phyloP scores from a whole-genome alignment of 2,888 invertebrate genomes.

The Phymatocera aterrima region DNA sequence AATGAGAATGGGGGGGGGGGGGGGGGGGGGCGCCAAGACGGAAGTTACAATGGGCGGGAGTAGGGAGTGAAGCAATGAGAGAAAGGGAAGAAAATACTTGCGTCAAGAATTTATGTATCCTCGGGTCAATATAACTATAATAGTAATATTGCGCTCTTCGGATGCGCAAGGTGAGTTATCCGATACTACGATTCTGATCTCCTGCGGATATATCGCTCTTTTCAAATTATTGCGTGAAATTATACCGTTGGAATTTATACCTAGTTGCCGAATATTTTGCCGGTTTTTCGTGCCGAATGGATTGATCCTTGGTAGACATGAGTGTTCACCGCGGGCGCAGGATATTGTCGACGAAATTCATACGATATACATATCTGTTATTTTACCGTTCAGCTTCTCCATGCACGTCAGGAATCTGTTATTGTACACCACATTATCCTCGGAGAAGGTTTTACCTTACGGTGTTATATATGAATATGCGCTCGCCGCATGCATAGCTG shows the following conservation, averaged over 20 bases:
- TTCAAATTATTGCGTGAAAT: too few relatives aligned
- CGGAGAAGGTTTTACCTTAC: slow-evolving; percentile 2
- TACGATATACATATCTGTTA: not conserved
- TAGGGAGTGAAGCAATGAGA: not conserved
- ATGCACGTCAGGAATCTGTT: not conserved
- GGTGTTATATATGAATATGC: not conserved
- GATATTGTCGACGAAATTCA: not conserved
- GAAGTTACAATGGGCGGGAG: not conserved
- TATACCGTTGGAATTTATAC: too few relatives aligned
- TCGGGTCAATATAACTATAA: too few relatives aligned
- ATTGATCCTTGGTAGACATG: too few relatives aligned
- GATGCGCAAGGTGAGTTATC: too few relatives aligned
- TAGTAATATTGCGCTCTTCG: too few relatives aligned
- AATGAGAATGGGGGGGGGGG: not conserved
- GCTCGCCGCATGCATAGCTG: not conserved
- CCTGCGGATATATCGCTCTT: too few relatives aligned
- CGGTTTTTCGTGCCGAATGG: too few relatives aligned
- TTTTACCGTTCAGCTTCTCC: not conserved
- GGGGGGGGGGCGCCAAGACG: not conserved
- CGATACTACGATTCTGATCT: too few relatives aligned
- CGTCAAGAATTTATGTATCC: not conserved
- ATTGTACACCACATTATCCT: not conserved
- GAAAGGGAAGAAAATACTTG: slow-evolving; percentile 34
- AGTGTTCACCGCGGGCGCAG: too few relatives aligned
- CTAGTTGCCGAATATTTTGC: too few relatives aligned